These are phyloP conservation scores for Galemys pyrenaicus DNA, from an alignment of 2,113 vertebrate genomes.

Conservation along the genomic window DNA sequence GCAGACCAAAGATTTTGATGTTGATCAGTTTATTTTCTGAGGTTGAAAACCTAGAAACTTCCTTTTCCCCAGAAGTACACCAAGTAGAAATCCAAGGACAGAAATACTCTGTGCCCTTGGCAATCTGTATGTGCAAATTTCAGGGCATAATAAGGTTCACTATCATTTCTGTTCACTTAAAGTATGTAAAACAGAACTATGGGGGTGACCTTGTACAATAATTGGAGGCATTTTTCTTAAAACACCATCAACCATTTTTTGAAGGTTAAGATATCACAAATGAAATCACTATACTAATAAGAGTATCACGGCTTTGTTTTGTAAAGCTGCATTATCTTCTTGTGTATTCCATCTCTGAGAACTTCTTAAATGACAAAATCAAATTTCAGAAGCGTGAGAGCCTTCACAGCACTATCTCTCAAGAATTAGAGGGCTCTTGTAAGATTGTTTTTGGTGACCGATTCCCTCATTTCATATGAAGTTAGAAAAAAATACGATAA, in stretches of 20 bases:
- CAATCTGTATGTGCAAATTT: neutral
- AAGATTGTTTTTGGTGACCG: neutral
- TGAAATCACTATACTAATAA: neutral
- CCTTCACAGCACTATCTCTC: neutral
- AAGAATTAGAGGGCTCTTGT: neutral
- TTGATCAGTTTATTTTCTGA: constrained; percentile 16
- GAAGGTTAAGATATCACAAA: constrained; percentile 23
- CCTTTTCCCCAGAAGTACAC: neutral
- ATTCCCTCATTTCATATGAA: neutral
- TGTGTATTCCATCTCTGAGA: neutral
- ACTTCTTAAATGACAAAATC: neutral
- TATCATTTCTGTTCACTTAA: neutral
- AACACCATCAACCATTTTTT: neutral
- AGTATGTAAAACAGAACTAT: neutral
- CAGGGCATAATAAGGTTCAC: neutral
- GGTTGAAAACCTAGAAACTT: neutral
- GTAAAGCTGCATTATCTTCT: neutral
- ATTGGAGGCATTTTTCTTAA: neutral
- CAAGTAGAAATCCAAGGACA: neutral
- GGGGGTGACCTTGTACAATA: neutral
- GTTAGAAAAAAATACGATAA: neutral
- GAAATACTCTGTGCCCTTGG: neutral
- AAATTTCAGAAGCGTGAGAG: neutral
- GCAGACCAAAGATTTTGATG: neutral
- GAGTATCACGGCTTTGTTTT: neutral